Percentiles rank a stretch among this genome's conserved stretches.
phyloP scores from a whole-genome alignment of 2,113 vertebrate species.

The Saguinus imperator region DNA sequence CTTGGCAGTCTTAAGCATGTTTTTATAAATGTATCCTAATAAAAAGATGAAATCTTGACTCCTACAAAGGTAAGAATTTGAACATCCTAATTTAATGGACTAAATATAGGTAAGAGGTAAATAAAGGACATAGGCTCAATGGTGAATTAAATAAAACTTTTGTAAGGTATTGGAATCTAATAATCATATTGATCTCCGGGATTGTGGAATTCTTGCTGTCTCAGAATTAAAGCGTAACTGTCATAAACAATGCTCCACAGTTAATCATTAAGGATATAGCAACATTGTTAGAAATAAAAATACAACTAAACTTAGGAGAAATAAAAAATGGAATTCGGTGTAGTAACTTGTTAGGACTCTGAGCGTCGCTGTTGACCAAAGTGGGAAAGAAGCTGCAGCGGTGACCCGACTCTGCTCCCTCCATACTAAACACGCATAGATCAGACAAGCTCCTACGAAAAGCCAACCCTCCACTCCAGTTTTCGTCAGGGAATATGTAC shows the following conservation, averaged over 20 bases:
- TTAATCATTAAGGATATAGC: neutral
- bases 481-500: neutral
- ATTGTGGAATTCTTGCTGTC: neutral
- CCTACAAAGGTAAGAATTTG: neutral
- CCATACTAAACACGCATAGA: neutral
- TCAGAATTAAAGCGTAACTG: slow-evolving; percentile 1
- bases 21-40: slow-evolving; percentile 1
- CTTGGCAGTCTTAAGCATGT: neutral
- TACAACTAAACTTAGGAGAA: neutral
- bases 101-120: neutral
- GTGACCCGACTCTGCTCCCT: neutral
- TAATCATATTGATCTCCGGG: slow-evolving; percentile 15
- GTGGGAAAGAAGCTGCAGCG: slow-evolving; percentile 49
- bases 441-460: neutral
- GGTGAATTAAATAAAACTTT: slow-evolving; percentile 33
- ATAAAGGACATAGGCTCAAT: neutral
- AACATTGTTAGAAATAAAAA: slow-evolving; percentile 54
- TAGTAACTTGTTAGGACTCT: slow-evolving; percentile 76
- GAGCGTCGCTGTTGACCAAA: slow-evolving; percentile 82
- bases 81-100: neutral
- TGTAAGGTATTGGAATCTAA: neutral
- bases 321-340: slow-evolving; percentile 62
- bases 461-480: neutral
- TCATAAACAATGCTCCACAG: neutral
- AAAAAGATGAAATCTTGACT: neutral